Percentiles rank a stretch among this genome's conserved stretches.
phyloP scores from a whole-genome alignment of 2,888 invertebrate genomes.

The Tetramorium bicarinatum region DNA sequence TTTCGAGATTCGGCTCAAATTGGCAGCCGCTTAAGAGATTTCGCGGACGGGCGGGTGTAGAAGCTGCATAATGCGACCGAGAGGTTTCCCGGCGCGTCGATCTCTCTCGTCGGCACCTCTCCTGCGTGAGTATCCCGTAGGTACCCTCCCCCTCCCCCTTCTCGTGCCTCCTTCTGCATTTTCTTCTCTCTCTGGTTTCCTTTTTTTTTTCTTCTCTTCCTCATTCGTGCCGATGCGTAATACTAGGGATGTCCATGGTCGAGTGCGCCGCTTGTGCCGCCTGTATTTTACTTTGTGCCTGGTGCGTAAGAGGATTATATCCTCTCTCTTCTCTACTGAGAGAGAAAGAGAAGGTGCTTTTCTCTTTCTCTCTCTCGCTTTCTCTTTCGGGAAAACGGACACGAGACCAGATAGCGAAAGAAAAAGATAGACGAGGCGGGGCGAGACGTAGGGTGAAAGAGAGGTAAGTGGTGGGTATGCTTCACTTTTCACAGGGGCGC shows the following conservation, averaged over 20 bases:
- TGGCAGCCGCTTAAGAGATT: slow-evolving; percentile 79
- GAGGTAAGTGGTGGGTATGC: slow-evolving; percentile 83
- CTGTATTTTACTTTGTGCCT: slow-evolving; percentile 85
- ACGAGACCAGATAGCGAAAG: slow-evolving; percentile 49
- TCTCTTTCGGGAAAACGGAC: slow-evolving; percentile 35
- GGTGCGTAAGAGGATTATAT: slow-evolving; percentile 86
- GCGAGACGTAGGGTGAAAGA: slow-evolving; percentile 52
- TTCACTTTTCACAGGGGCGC: slow-evolving; percentile 84
- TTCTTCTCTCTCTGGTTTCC: slow-evolving; percentile 33
- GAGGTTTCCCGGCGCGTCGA: slow-evolving; percentile 44
- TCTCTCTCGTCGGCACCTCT: slow-evolving; percentile 50
- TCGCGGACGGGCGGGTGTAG: slow-evolving; percentile 62
- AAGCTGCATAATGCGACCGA: slow-evolving; percentile 41
- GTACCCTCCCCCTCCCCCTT: slow-evolving; percentile 1
- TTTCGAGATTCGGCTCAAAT: slow-evolving; percentile 67
- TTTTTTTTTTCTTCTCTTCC: slow-evolving; percentile 42
- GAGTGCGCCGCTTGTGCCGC: slow-evolving; percentile 71
- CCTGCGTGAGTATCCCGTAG: neutral
- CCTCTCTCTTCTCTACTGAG: slow-evolving; percentile 62
- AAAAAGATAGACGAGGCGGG: slow-evolving; percentile 24
- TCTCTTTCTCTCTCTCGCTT: slow-evolving; percentile 12
- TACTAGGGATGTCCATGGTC: slow-evolving; percentile 70
- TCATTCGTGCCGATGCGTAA: slow-evolving; percentile 70
- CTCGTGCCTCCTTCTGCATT: slow-evolving; percentile 2
- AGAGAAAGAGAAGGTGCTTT: neutral